Evolutionary conservation across 2,113 vertebrate genomes (phyloP), one percentile per base, ranked within the genome.

Genomic region (Zonotrichia leucophrys): DNA sequence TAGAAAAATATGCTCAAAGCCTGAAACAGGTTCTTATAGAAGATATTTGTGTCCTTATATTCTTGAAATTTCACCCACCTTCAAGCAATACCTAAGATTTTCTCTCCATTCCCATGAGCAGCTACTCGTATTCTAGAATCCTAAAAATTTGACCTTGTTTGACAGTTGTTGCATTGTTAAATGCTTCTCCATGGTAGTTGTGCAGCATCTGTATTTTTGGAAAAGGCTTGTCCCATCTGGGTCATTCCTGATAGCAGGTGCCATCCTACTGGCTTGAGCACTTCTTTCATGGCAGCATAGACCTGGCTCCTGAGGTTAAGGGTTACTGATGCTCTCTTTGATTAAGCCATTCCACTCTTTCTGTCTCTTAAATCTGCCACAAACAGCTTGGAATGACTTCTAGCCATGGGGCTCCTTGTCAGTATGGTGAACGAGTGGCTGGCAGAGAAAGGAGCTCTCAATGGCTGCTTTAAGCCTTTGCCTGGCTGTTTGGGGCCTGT

Each of bases 391-490:
- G 5, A 78, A 75, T 0, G 1, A 60, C 11, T 77, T 42, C 41
- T n/a, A 20, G 31, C 33, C 7, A 0, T 4, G 2, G n/a, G 15
- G 15, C 13, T 58, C 4, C 0, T 35, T 22, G 24, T 27, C 33
- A 59, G 9, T 4, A 8, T 2, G 6, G 42, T 46, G 28, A 64
- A 60, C 52, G 82, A 12, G 11, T 10, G 5, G 33, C 5, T 24
- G 28, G 15, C 24, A 12, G 3, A 62, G 49, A 67, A 82, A 58
- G 15, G 11, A 77, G 37, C 27, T 80, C 27, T 47, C 25, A 42
- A 4, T 16, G 14, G 42, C 27, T 27, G 16, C 42, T 59, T 35
- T 75, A 52, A 64, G 30, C 18, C 7, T 41, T 46, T 31, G 44
- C 46, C 63, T 21, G 37, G 41, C 15, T 28, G 5, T 25, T 11